A percentile compares a stretch with the other conserved stretches of the same genome.
Conservation (phyloP, 2,797 vertebrate genomes). For the Tarsius wallacei region DNA sequence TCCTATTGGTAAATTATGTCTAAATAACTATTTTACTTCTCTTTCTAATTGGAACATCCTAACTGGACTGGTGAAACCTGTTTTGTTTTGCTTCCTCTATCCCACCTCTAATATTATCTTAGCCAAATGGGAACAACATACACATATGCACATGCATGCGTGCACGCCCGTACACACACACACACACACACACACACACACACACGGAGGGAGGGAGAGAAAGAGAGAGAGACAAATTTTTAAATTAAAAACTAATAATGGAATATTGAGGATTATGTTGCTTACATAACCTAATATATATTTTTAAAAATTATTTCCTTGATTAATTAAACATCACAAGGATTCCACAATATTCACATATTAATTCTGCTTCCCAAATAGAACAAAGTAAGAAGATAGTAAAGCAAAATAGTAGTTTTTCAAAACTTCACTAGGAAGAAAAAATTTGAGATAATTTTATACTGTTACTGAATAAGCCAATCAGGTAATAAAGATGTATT, state of each 20-base stretch:
- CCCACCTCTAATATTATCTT: background rate
- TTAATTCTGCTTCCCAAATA: background rate
- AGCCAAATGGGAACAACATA: background rate
- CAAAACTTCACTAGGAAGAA: background rate
- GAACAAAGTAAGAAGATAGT: background rate
- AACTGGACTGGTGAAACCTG: conserved; percentile 53
- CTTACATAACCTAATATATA: background rate
- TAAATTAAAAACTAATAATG: background rate
- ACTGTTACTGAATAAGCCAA: background rate
- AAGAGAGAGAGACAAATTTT: background rate
- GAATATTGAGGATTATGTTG: background rate
- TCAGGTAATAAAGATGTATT: background rate
- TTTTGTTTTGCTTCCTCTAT: background rate
- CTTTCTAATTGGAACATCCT: conserved; percentile 62
- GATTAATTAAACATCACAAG: conserved; percentile 16
- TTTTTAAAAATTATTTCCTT: background rate
- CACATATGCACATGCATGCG: background rate
- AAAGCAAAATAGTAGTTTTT: background rate
- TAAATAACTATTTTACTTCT: conserved; percentile 78
- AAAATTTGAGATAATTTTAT: conserved; percentile 20
- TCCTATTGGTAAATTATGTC: conserved; percentile 78
- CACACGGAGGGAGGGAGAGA: background rate
- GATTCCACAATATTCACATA: conserved; percentile 25
- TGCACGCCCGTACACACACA: background rate
- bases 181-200: background rate